Evolutionary conservation across 2,113 vertebrate species (phyloP).

Genomic region (Mormyrus iriodes): DNA sequence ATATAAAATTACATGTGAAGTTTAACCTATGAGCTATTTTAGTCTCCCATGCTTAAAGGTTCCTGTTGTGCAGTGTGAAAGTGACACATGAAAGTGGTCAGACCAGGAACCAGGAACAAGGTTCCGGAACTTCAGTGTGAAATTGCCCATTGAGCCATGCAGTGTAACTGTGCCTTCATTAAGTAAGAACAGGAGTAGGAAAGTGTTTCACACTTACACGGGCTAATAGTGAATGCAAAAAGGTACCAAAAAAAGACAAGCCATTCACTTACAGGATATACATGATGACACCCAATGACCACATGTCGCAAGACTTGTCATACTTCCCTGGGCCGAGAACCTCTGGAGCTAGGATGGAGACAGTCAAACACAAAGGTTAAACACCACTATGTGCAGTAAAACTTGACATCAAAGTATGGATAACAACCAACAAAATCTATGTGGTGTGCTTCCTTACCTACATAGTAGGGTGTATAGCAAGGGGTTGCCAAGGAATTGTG

Average conservation of each 20-base stretch:
- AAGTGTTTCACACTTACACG: background rate
- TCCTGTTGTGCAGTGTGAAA: background rate
- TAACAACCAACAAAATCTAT: background rate
- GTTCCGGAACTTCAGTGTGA: background rate
- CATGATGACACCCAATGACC: conserved; percentile 98
- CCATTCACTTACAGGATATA: conserved; percentile 85
- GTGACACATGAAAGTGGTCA: background rate
- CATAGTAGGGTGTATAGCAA: conserved; percentile 96
- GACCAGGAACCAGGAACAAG: background rate
- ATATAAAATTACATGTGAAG: background rate
- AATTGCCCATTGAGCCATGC: background rate
- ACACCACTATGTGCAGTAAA: background rate
- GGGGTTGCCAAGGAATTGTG: conserved; percentile 94
- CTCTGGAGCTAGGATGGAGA: conserved; percentile 76
- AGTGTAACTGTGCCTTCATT: background rate
- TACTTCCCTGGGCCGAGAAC: conserved; percentile 97
- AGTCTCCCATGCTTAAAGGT: background rate
- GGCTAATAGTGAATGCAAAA: background rate
- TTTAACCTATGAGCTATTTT: background rate
- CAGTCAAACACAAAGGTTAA: background rate
- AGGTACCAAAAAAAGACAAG: background rate
- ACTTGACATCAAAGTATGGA: background rate
- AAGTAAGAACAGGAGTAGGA: background rate
- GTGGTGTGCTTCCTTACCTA: conserved; percentile 68
- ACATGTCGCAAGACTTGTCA: conserved; percentile 99